Conservation (phyloP, 2,113 vertebrate genomes). For the Notarius quadriscutis region DNA sequence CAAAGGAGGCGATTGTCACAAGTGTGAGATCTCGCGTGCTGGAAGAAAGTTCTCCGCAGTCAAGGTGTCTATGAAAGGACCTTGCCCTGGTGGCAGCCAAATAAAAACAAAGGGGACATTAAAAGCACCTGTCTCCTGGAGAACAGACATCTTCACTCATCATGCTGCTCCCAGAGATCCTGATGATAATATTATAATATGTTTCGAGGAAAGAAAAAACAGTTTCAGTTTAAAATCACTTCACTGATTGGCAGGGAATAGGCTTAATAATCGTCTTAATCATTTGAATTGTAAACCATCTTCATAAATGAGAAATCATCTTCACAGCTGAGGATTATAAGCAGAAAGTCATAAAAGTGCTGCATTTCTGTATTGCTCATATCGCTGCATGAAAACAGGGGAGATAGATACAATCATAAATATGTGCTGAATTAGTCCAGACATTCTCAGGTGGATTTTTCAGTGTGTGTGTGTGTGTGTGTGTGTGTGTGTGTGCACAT, state of each 20-base stretch:
- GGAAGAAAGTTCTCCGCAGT: slow-evolving; percentile 68
- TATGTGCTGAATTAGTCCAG: not conserved
- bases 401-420: not conserved
- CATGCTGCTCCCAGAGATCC: slow-evolving; percentile 22
- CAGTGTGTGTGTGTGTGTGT: not conserved
- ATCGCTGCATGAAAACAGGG: not conserved
- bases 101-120: slow-evolving; percentile 61
- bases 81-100: slow-evolving; percentile 49
- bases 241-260: not conserved
- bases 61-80: slow-evolving; percentile 64
- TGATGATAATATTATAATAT: slow-evolving; percentile 33
- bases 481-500: not conserved
- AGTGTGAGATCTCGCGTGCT: slow-evolving; percentile 52
- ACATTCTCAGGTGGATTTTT: not conserved
- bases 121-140: slow-evolving; percentile 60
- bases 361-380: not conserved
- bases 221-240: not conserved
- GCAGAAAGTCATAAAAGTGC: not conserved
- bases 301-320: slow-evolving; percentile 7
- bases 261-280: not conserved
- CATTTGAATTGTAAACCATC: not conserved
- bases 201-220: slow-evolving; percentile 9
- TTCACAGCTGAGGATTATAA: not conserved
- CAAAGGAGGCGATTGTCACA: slow-evolving; percentile 68
- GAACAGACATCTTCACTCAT: slow-evolving; percentile 38